Percentiles rank a stretch among this genome's conserved stretches.
Evolutionary conservation across 2,888 invertebrate species (phyloP).

Genomic region (Ophion ellenae): DNA sequence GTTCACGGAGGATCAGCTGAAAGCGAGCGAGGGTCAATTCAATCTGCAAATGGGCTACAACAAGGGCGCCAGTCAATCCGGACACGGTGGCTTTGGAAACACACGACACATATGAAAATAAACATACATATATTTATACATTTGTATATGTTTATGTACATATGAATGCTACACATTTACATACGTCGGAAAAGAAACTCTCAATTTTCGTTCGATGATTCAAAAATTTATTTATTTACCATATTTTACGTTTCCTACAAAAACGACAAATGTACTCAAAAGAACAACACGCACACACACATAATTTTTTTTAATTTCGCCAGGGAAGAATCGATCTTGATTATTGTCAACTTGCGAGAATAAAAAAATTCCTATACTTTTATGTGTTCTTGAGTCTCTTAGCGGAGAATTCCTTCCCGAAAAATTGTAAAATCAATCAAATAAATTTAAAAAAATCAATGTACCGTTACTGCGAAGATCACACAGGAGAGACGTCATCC

Average conservation of each 20-base stretch:
- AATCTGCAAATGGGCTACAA: too few species aligned
- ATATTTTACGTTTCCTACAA: background rate
- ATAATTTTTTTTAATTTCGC: background rate
- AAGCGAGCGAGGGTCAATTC: too few species aligned
- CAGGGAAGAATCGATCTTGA: background rate
- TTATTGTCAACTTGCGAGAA: conserved; percentile 5
- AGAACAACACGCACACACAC: background rate
- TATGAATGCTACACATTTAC: background rate
- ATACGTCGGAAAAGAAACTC: conserved; percentile 11
- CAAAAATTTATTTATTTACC: background rate
- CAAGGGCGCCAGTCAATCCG: too few species aligned
- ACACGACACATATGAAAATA: too few species aligned
- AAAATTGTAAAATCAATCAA: background rate
- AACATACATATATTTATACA: too few species aligned
- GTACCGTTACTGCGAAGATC: too few species aligned
- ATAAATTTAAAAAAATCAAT: background rate
- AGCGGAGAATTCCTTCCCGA: background rate
- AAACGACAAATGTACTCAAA: background rate
- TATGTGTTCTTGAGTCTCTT: background rate
- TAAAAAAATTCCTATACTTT: background rate
- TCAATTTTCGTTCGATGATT: conserved; percentile 24
- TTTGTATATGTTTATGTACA: too few species aligned
- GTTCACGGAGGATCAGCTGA: conserved; percentile 86
- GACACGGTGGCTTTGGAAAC: too few species aligned
- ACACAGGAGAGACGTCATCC: too few species aligned